phyloP scores from a whole-genome alignment of 1,140 invertebrate species.

The Musca vetustissima region DNA sequence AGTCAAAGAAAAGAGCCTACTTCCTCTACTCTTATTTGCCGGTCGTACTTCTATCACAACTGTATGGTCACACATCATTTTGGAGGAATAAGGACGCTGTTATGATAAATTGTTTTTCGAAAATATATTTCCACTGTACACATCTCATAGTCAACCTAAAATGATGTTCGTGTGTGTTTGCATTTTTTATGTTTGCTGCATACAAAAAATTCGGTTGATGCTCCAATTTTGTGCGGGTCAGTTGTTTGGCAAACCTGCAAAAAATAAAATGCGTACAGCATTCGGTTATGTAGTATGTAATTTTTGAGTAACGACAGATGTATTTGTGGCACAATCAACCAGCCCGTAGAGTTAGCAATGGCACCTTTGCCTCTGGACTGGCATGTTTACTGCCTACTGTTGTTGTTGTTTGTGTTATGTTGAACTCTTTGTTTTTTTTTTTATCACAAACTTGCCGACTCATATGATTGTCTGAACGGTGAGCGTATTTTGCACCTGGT shows the following conservation, averaged over 20 bases:
- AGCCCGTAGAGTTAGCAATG: not conserved
- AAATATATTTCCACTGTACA: no score
- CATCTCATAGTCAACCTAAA: no score
- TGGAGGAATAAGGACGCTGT: no score
- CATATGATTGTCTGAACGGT: not conserved
- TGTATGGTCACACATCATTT: no score
- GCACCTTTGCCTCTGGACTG: conserved; percentile 3
- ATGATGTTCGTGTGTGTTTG: no score
- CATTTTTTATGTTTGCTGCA: not conserved
- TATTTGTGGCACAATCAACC: conserved; percentile 11
- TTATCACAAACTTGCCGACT: conserved; percentile 12
- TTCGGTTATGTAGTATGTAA: not conserved
- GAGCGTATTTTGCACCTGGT: conserved; percentile 22
- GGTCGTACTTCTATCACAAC: no score
- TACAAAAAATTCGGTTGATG: conserved; percentile 4
- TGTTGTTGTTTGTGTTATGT: conserved; percentile 4
- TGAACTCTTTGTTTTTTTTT: not conserved
- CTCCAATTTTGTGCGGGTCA: conserved; percentile 21
- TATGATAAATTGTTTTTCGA: no score
- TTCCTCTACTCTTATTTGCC: no score
- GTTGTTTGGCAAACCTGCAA: not conserved
- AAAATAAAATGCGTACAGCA: not conserved
- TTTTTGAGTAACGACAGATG: conserved; percentile 15
- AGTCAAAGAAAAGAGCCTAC: no score
- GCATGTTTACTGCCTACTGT: no score